Base-by-base conservation (phyloP, 2,797 vertebrate species). In the Dicrostonyx torquatus region DNA sequence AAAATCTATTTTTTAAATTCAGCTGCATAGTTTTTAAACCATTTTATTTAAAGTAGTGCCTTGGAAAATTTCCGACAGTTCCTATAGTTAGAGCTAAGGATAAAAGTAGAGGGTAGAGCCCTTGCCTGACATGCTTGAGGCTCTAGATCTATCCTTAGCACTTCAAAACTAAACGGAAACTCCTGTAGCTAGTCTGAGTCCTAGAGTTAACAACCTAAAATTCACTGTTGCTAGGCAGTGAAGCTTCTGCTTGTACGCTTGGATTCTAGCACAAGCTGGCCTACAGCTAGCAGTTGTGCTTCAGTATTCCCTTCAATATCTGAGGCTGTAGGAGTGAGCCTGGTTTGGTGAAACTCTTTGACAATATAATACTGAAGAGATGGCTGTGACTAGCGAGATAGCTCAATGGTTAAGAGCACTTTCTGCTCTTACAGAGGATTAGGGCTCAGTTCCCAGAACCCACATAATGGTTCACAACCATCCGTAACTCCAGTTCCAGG, bases 1-100 rank as follows among this genome's bases (percentile, higher is more conserved):
- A 80, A 20, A 66, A 48, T 60, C 1, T 7, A 5, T 76, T 15
- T 80, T 70, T 82, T 62, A 37, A 84, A 60, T 62, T 93, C 13
- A 55, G 29, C 40, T 62, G 20, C 11, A 68, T 78, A 58, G 0
- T 80, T 75, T 76, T 64, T 53, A 60, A 77, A n/a, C 45, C 62
- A 73, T 40, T 88, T 89, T 64, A 43, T 83, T 89, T 89, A 86
- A 85, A 91, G 37, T 73, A 79, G 53, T 43, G 7, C 48, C n/a
- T 10, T 37, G 5, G 82, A 66, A 80, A 66, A 34, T 45, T 89
- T 78, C 53, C 37, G 58, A 89, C 60, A 82, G 82, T 77, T 89
- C 24, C 24, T 29, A 1, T 9, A 58, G 45, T 70, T 72, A n/a
- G 88, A 55, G 11, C 48, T 55, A 12, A 70, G 64, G n/a, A 29